These are phyloP conservation scores for Poecilus cupreus DNA, from an alignment of 2,888 invertebrate species.

Conservation along the genomic window DNA sequence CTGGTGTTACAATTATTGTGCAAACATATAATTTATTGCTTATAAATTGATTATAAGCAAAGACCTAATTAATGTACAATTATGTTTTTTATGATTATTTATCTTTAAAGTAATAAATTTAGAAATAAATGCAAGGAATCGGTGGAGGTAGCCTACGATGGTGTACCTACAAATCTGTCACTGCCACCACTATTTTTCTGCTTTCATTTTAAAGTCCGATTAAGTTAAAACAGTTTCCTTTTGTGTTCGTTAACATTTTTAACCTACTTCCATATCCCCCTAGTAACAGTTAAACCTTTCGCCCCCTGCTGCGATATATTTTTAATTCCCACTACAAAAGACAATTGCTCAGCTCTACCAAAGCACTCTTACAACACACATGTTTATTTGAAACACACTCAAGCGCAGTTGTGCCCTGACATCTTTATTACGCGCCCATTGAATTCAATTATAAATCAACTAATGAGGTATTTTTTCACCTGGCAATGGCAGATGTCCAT, in stretches of 20 bases:
- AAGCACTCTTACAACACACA: slow-evolving; percentile 20
- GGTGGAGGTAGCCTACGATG: too few species aligned
- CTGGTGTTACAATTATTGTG: too few species aligned
- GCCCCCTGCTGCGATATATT: slow-evolving; percentile 6
- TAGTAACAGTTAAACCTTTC: neutral
- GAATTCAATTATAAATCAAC: slow-evolving; percentile 40
- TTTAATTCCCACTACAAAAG: neutral
- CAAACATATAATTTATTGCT: too few species aligned
- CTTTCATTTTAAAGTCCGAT: neutral
- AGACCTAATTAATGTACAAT: too few species aligned
- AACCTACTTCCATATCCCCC: neutral
- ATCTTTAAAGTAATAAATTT: too few species aligned
- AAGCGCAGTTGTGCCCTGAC: neutral
- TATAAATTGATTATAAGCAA: too few species aligned
- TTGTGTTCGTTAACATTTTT: neutral
- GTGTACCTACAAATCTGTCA: too few species aligned
- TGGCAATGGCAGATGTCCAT: slow-evolving; percentile 20
- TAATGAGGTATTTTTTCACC: slow-evolving; percentile 36
- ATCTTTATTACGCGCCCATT: slow-evolving; percentile 36
- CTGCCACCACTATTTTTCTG: too few species aligned
- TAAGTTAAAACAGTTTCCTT: neutral
- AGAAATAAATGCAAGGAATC: too few species aligned
- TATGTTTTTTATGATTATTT: too few species aligned
- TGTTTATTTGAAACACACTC: slow-evolving; percentile 22
- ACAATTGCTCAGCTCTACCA: slow-evolving; percentile 20